Conservation (phyloP, 2,113 vertebrate species). For the Verasper variegatus region DNA sequence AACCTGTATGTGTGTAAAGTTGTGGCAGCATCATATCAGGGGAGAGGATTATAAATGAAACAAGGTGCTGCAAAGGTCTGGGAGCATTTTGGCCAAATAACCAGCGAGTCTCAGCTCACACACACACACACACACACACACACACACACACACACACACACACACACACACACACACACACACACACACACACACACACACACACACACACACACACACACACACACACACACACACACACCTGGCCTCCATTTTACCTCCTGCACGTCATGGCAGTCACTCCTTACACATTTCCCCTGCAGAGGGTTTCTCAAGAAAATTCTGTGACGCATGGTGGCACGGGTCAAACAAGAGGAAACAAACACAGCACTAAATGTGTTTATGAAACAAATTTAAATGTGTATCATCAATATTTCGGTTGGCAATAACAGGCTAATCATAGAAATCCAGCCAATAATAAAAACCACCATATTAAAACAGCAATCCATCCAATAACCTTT, state of each 20-base stretch:
- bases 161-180: conserved; percentile 19
- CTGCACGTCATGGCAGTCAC: conserved; percentile 34
- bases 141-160: conserved; percentile 27
- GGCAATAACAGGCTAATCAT: neutral
- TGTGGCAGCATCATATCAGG: conserved; percentile 7
- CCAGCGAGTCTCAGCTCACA: conserved; percentile 14
- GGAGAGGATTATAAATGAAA: conserved; percentile 10
- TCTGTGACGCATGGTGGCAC: neutral
- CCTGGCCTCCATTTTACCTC: conserved; percentile 70
- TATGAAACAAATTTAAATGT: neutral
- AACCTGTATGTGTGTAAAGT: too few relatives aligned
- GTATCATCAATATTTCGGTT: neutral
- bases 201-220: conserved; percentile 39
- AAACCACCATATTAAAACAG: neutral
- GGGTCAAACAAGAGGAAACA: neutral
- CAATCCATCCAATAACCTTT: neutral
- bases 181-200: conserved; percentile 57
- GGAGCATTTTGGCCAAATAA: conserved; percentile 70
- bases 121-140: conserved; percentile 32
- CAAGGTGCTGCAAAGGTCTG: conserved; percentile 46
- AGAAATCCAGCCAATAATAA: too few relatives aligned
- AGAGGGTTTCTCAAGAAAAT: neutral
- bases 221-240: conserved; percentile 36
- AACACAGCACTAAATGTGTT: neutral
- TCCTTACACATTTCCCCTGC: conserved; percentile 6